phyloP scores from a whole-genome alignment of 2,888 invertebrate species.

The Ophion costatus region DNA sequence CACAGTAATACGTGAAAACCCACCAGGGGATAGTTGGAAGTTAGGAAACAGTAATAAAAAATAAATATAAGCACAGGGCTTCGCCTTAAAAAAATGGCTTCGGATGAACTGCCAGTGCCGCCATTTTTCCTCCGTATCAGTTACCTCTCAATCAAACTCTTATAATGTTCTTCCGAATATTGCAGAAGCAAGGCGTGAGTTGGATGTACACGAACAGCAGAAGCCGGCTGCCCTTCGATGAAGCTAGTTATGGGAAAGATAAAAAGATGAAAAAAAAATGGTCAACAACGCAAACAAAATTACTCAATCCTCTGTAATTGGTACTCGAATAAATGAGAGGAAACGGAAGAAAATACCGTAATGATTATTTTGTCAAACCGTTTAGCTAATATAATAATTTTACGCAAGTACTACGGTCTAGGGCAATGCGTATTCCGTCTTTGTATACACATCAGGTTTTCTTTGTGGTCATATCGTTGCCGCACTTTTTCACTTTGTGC shows the following conservation, averaged over 20 bases:
- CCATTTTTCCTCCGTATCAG: too few species aligned
- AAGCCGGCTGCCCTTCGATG: not conserved
- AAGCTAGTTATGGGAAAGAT: not conserved
- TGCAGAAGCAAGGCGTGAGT: slow-evolving; percentile 37
- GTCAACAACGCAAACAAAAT: slow-evolving; percentile 2
- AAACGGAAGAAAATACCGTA: not conserved
- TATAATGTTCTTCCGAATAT: slow-evolving; percentile 9
- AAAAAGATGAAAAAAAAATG: not conserved
- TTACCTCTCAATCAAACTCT: not conserved
- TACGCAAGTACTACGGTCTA: slow-evolving; percentile 47
- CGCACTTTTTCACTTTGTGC: slow-evolving; percentile 55
- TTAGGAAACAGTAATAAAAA: too few species aligned
- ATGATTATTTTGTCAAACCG: not conserved
- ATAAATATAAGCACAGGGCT: too few species aligned
- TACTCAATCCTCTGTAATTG: slow-evolving; percentile 36
- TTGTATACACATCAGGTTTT: slow-evolving; percentile 24
- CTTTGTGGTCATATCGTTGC: slow-evolving; percentile 24
- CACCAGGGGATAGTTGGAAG: too few species aligned
- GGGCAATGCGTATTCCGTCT: slow-evolving; percentile 12
- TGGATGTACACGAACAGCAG: not conserved
- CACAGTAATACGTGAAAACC: too few species aligned
- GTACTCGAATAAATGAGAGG: slow-evolving; percentile 41
- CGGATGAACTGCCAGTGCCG: too few species aligned
- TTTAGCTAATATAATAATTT: not conserved
- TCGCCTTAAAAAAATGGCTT: too few species aligned